Evolutionary conservation across 2,797 vertebrate species (phyloP), one percentile per base, ranked within the genome.

Genomic region (Naso thynnoides): DNA sequence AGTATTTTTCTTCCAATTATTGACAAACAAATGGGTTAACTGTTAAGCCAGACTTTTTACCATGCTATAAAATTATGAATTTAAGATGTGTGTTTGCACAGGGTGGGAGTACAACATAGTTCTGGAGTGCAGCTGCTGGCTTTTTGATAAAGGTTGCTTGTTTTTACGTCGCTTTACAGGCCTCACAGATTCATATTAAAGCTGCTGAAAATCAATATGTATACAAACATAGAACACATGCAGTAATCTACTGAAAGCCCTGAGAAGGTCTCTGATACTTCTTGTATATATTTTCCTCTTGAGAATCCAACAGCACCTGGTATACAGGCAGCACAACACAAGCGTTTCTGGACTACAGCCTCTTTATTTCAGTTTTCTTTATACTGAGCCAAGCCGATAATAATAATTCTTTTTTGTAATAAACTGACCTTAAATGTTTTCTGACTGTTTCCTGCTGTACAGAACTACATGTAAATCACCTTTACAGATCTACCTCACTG

Each of bases 131-230:
- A 85, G 81, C 74, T 93, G 78, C 69, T 27, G 68, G 86, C 88
- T 90, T 91, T 86, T 86, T 79, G 81, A 90, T 88, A 84, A 92
- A 93, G 88, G 81, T 89, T 88, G 79, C 88, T 81, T 88, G 73
- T 67, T 70, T 71, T 69, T 61, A 73, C 38, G 24, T 74, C 57
- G 82, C 61, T 75, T 83, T 50, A 29, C 70, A 62, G 66, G 58
- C 29, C 67, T 61, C 42, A 11, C 57, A 68, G 71, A 75, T 62
- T 83, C 24, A 58, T 68, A 82, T 81, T 81, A 78, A 79, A 86
- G 58, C 53, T 53, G 44, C 48, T 79, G 9, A 76, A 66, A 70
- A 64, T 71, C 41, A 49, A 72, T 49, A 60, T 70, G 50, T 21
- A 54, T 36, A 48, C 1, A 68, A 56, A 47, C n/a, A 36, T 23